phyloP scores from a whole-genome alignment of 2,113 vertebrate genomes.

The Corythornis vintsioides region DNA sequence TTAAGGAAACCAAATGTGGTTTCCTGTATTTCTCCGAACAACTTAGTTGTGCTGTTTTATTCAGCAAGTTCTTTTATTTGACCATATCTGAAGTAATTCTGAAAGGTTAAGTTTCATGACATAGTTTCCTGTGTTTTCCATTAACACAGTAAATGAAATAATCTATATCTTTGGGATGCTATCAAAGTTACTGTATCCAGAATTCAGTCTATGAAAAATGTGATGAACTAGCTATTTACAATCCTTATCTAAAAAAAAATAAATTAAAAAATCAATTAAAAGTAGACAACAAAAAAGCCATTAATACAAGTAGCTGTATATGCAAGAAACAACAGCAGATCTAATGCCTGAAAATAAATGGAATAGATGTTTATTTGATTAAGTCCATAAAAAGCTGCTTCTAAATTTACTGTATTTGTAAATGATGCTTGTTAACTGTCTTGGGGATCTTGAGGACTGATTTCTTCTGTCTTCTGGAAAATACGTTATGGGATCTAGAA shows the following conservation, averaged over 20 bases:
- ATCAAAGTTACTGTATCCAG: neutral
- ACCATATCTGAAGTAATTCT: neutral
- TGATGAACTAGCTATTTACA: neutral
- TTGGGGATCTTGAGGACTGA: neutral
- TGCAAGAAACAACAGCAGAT: slow-evolving; percentile 13
- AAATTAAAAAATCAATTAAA: no score
- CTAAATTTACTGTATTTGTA: slow-evolving; percentile 1
- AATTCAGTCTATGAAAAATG: neutral
- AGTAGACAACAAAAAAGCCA: neutral
- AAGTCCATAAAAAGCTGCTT: slow-evolving; percentile 5
- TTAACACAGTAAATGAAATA: neutral
- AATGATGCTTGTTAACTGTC: neutral
- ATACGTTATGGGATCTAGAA: neutral
- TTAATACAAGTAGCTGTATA: neutral
- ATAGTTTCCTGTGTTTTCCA: neutral
- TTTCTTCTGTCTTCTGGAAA: slow-evolving; percentile 7
- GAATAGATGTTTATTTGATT: slow-evolving; percentile 24
- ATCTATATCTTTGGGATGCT: neutral
- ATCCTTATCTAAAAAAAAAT: neutral
- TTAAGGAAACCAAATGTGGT: neutral
- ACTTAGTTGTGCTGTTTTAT: neutral
- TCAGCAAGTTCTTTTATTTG: neutral
- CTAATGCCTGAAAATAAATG: slow-evolving; percentile 10
- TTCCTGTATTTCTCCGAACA: neutral
- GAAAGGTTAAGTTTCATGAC: neutral